A percentile compares a stretch with the other conserved stretches of the same genome.
phyloP scores from a whole-genome alignment of 2,797 vertebrate genomes.

The Falco rusticolus region DNA sequence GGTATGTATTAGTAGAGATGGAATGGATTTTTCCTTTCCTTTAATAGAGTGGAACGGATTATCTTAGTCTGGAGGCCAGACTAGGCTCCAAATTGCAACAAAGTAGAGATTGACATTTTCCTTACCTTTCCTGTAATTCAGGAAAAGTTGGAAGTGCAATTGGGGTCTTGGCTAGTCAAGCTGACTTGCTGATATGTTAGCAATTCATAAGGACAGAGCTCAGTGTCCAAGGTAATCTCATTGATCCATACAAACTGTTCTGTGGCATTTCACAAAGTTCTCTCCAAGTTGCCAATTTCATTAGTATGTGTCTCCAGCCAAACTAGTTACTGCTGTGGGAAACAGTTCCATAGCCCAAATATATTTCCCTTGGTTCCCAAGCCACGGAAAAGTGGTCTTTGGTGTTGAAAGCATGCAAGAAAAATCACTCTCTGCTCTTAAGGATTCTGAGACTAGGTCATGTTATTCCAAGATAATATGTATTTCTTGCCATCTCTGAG shows the following conservation, averaged over 20 bases:
- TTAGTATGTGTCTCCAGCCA: neutral
- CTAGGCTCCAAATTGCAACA: neutral
- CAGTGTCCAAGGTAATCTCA: neutral
- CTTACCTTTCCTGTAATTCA: neutral
- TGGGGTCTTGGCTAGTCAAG: conserved; percentile 35
- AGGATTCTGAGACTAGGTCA: neutral
- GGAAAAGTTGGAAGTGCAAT: neutral
- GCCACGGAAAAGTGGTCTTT: neutral
- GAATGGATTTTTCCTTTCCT: conserved; percentile 19
- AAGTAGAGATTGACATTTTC: conserved; percentile 15
- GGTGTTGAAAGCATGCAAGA: neutral
- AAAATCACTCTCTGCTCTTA: neutral
- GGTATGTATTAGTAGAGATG: neutral
- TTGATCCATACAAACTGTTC: neutral
- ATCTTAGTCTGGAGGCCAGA: neutral
- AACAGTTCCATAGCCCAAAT: neutral
- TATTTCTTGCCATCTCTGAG: neutral
- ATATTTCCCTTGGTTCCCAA: neutral
- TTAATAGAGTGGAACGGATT: neutral
- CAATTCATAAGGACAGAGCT: neutral
- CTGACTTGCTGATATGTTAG: neutral
- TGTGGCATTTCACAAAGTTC: neutral
- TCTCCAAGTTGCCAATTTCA: neutral
- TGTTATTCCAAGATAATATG: neutral
- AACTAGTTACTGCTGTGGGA: neutral